Percentiles rank a stretch among this genome's conserved stretches.
phyloP scores from a whole-genome alignment of 2,113 vertebrate species.

The Lonchura striata region DNA sequence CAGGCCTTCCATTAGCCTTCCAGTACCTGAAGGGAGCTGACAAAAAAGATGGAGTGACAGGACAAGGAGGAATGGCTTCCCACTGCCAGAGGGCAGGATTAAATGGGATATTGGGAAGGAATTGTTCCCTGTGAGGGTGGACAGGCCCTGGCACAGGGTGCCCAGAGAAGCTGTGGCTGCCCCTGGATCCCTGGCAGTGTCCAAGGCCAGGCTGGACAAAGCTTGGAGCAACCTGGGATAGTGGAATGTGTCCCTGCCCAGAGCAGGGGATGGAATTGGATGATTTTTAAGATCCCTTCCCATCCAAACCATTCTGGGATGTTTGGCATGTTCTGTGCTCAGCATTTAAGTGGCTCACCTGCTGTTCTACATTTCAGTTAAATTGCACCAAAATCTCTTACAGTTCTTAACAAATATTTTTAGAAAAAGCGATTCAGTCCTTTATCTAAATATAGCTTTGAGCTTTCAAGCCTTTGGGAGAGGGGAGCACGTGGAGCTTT shows the following conservation, averaged over 20 bases:
- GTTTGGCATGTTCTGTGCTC: background rate
- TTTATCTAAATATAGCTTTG: background rate
- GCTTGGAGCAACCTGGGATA: rapidly evolving
- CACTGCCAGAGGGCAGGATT: background rate
- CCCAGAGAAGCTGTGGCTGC: background rate
- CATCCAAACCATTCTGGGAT: background rate
- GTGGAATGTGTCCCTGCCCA: background rate
- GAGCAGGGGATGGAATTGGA: background rate
- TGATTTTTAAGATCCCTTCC: background rate
- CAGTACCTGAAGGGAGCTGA: background rate
- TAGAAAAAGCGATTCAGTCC: background rate
- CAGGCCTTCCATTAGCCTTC: background rate
- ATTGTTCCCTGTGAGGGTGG: background rate
- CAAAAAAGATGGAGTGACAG: background rate
- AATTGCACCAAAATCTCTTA: background rate
- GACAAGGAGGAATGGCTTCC: background rate
- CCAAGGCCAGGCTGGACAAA: rapidly evolving
- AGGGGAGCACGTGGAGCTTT: background rate
- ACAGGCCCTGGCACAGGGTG: background rate
- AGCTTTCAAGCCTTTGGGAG: slow-evolving; percentile 1
- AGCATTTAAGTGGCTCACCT: background rate
- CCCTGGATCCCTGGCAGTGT: background rate
- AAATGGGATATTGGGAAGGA: background rate
- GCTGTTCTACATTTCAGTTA: background rate
- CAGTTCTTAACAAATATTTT: background rate